Conservation (phyloP, 2,797 vertebrate species). For the Cynodonichthys magdalenae region DNA sequence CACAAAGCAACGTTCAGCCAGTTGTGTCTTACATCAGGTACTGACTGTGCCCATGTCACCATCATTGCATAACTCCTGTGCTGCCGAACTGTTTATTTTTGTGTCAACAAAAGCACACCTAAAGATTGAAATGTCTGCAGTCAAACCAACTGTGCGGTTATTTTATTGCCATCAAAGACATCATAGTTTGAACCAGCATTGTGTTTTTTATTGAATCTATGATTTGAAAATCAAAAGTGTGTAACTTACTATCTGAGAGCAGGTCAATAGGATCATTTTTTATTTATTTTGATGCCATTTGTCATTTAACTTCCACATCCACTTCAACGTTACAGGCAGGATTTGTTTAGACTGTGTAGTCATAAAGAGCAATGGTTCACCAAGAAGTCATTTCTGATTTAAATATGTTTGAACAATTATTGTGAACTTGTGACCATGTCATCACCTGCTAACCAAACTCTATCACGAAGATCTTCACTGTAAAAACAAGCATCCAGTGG, state of each 20-base stretch:
- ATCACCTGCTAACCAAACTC: constrained; percentile 35
- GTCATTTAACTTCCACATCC: too few species aligned
- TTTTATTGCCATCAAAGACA: constrained; percentile 12
- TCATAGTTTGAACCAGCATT: constrained; percentile 3
- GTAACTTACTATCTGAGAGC: too few species aligned
- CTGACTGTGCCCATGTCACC: constrained; percentile 47
- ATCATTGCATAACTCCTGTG: constrained; percentile 61
- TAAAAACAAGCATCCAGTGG: constrained; percentile 29
- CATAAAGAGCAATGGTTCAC: constrained; percentile 31
- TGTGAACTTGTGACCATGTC: constrained; percentile 30
- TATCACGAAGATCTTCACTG: constrained; percentile 19
- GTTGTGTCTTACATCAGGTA: constrained; percentile 60
- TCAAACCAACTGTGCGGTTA: constrained; percentile 22
- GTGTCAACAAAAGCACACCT: constrained; percentile 57
- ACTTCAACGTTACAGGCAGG: not conserved
- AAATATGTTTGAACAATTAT: constrained; percentile 32
- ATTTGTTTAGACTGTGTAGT: not conserved
- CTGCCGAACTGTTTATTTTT: constrained; percentile 58
- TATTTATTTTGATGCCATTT: too few species aligned
- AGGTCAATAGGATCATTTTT: too few species aligned
- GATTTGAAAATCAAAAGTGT: not conserved
- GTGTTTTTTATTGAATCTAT: not conserved
- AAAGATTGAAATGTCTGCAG: constrained; percentile 33
- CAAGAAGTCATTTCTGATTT: constrained; percentile 25
- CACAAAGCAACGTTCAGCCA: constrained; percentile 50